These are phyloP conservation scores for Tragopan temminckii DNA, from an alignment of 2,797 vertebrate genomes.

Conservation along the genomic window DNA sequence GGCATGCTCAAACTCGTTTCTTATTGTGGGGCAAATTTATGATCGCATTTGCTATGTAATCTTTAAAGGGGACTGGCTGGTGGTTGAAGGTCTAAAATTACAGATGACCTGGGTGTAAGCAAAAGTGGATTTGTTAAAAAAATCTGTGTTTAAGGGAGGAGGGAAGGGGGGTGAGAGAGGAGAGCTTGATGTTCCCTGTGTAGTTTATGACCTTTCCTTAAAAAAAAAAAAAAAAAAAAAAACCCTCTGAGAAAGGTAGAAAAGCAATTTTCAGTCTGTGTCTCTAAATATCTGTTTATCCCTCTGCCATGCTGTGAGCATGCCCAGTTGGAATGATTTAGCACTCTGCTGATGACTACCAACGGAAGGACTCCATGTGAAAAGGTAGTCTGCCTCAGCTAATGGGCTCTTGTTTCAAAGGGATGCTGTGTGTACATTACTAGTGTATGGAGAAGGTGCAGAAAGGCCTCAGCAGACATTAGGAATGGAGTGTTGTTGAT, in stretches of 20 bases:
- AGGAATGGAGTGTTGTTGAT: slow-evolving; percentile 87
- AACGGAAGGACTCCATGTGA: slow-evolving; percentile 81
- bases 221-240: background rate
- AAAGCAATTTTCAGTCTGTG: slow-evolving; percentile 74
- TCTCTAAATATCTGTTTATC: slow-evolving; percentile 81
- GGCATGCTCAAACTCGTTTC: slow-evolving; percentile 62
- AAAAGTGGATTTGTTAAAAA: slow-evolving; percentile 66
- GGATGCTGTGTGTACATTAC: slow-evolving; percentile 85
- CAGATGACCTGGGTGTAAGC: slow-evolving; percentile 68
- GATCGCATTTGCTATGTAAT: slow-evolving; percentile 22
- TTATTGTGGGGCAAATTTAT: slow-evolving; percentile 68
- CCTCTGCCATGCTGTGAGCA: slow-evolving; percentile 71
- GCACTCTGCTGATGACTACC: slow-evolving; percentile 80
- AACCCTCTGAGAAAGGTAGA: slow-evolving; percentile 59
- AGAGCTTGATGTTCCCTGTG: slow-evolving; percentile 26
- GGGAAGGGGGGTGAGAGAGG: background rate
- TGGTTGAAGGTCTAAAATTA: slow-evolving; percentile 73
- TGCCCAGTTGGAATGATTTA: slow-evolving; percentile 84
- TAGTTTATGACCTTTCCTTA: slow-evolving; percentile 60
- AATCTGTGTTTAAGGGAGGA: slow-evolving; percentile 25
- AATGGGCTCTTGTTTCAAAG: slow-evolving; percentile 87
- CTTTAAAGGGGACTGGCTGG: slow-evolving; percentile 57
- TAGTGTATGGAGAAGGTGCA: slow-evolving; percentile 82
- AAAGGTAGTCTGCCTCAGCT: slow-evolving; percentile 84
- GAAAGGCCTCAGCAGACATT: slow-evolving; percentile 86